These are phyloP conservation scores for Sebastes itinus DNA, from an alignment of 2,797 vertebrate species.

Conservation along the genomic window DNA sequence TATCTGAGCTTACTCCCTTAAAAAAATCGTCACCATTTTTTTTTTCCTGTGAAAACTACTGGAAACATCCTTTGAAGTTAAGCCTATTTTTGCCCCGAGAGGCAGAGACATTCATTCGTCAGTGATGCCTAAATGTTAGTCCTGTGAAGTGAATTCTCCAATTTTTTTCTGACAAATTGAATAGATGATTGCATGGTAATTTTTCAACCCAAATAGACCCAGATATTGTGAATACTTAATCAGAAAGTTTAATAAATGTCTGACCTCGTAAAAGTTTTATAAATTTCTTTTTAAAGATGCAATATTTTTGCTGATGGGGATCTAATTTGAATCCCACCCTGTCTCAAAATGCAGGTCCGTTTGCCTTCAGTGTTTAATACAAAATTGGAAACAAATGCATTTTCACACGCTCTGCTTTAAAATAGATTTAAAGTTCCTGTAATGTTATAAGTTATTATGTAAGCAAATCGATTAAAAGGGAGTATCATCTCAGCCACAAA, in stretches of 20 bases:
- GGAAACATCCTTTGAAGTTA: slow-evolving; percentile 62
- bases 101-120: slow-evolving; percentile 50
- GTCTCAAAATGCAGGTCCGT: slow-evolving; percentile 1
- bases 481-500: not conserved
- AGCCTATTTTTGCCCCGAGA: slow-evolving; percentile 51
- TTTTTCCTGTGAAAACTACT: slow-evolving; percentile 46
- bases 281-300: slow-evolving; percentile 1
- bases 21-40: slow-evolving; percentile 15
- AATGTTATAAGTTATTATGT: not conserved
- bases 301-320: slow-evolving; percentile 4
- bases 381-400: not conserved
- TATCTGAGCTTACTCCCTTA: slow-evolving; percentile 50
- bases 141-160: slow-evolving; percentile 26
- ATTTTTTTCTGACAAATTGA: slow-evolving; percentile 24
- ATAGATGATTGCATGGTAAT: slow-evolving; percentile 6
- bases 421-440: not conserved
- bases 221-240: slow-evolving; percentile 23
- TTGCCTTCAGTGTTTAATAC: not conserved
- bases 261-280: slow-evolving; percentile 14
- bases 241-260: slow-evolving; percentile 2
- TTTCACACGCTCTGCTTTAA: not conserved
- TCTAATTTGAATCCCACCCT: not conserved
- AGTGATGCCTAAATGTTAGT: slow-evolving; percentile 39
- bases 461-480: not conserved
- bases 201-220: slow-evolving; percentile 16